Evolutionary conservation across 2,797 vertebrate species (phyloP).

Genomic region (Antrozous pallidus): DNA sequence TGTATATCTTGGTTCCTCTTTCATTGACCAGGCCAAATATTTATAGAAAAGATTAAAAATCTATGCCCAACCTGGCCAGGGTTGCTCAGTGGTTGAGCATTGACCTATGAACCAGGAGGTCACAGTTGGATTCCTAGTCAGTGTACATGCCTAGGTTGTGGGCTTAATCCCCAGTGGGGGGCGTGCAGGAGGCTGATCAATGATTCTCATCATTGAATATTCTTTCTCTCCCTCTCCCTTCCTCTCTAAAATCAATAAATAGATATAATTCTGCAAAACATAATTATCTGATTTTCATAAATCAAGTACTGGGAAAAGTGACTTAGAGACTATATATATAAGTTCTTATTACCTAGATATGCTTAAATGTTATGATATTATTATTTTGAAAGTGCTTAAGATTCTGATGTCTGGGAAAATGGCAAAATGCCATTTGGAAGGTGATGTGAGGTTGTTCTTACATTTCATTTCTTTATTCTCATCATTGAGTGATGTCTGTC

Average conservation of each 20-base stretch:
- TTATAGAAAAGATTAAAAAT: constrained; percentile 37
- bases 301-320: constrained; percentile 53
- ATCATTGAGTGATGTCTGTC: constrained; percentile 60
- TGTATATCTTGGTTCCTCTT: background rate
- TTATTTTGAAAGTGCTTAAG: constrained; percentile 62
- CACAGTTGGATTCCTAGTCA: background rate
- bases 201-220: background rate
- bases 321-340: constrained; percentile 37
- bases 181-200: background rate
- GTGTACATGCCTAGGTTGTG: background rate
- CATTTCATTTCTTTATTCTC: constrained; percentile 66
- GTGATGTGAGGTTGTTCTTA: constrained; percentile 20
- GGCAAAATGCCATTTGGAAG: constrained; percentile 56
- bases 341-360: constrained; percentile 57
- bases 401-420: constrained; percentile 55
- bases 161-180: background rate
- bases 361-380: constrained; percentile 66
- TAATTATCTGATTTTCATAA: constrained; percentile 59
- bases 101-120: background rate
- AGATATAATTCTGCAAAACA: background rate
- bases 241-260: background rate
- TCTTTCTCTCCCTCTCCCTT: background rate
- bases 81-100: background rate
- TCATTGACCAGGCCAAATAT: background rate
- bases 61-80: background rate